Evolutionary conservation across 2,113 vertebrate genomes (phyloP), one percentile per base, ranked within the genome.

Genomic region (Myocastor coypus): DNA sequence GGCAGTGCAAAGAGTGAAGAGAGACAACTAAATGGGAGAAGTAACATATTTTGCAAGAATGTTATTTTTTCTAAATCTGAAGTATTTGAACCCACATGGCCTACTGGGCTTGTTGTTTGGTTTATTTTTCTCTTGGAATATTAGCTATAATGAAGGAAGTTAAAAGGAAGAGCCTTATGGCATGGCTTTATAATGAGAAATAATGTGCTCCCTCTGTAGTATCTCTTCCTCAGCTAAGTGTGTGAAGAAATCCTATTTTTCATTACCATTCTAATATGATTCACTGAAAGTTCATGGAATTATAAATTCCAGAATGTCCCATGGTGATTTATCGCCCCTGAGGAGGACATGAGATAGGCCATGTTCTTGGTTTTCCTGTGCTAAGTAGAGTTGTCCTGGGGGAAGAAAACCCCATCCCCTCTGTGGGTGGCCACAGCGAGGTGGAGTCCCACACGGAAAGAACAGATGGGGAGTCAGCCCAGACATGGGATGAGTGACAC

Each of bases 121-220:
- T 34, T 55, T 73, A 93, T 24, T 61, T 26, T 94, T 17, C 75
- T 78, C 42, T 83, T 59, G 34, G 50, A 1, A 82, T 64, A 16
- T 94, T 55, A 91, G 14, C 66, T 28, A 24, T 61, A 66, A 91
- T 8, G 50, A 57, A 59, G 24, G 20, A 30, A 86, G 22, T 61
- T n/a, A 20, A 32, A 73, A 88, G 4, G 40, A 40, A 71, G 34
- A 80, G 14, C 52, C 26, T 66, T 63, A 83, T 61, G 61, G 17
- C 32, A 13, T 20, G 5, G 30, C 52, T 5, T 82, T 22, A 68
- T 40, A 37, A 68, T 61, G 5, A 88, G 52, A 85, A 92, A 40
- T 4, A 8, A 13, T 73, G 0, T 3, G 3, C 2, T 52, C 7
- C 1, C 11, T 9, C 7, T 32, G 26, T 57, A 1, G 2, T 37